Evolutionary conservation across 2,888 invertebrate genomes (phyloP).

Genomic region (Lasius platythorax): DNA sequence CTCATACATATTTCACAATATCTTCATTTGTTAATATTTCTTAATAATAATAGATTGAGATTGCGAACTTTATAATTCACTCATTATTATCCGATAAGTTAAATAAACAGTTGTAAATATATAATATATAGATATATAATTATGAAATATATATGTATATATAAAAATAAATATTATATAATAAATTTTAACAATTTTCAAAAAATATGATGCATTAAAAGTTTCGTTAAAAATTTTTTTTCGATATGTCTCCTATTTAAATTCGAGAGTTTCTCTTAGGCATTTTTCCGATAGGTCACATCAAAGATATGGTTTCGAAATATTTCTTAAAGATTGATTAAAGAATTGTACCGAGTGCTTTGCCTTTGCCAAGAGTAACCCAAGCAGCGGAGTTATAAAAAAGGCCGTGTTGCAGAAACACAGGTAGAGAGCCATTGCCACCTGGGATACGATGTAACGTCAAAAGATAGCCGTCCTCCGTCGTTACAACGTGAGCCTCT

Average conservation of each 20-base stretch:
- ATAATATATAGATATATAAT: not conserved
- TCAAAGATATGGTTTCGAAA: too few relatives aligned
- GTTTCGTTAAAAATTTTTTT: too few relatives aligned
- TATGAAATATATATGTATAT: too few relatives aligned
- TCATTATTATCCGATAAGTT: too few relatives aligned
- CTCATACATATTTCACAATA: not conserved
- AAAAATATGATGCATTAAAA: too few relatives aligned
- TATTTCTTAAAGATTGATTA: conserved; percentile 23
- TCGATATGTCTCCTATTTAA: too few relatives aligned
- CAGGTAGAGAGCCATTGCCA: conserved; percentile 86
- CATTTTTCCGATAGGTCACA: too few relatives aligned
- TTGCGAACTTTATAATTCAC: too few relatives aligned
- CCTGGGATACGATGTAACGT: conserved; percentile 93
- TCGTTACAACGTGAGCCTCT: conserved; percentile 91
- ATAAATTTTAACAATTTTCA: too few relatives aligned
- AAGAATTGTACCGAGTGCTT: conserved; percentile 89
- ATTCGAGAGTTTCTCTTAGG: too few relatives aligned
- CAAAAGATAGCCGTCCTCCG: conserved; percentile 94
- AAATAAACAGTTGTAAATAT: too few relatives aligned
- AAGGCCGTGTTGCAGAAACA: conserved; percentile 93
- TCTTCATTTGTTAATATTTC: not conserved
- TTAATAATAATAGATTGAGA: not conserved
- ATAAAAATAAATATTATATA: too few relatives aligned
- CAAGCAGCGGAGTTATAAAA: conserved; percentile 93
- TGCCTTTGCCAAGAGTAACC: conserved; percentile 90